Evolutionary conservation across 1,140 invertebrate genomes (phyloP), one percentile per base, ranked within the genome.

Genomic region (Cyphomyrmex costatus): DNA sequence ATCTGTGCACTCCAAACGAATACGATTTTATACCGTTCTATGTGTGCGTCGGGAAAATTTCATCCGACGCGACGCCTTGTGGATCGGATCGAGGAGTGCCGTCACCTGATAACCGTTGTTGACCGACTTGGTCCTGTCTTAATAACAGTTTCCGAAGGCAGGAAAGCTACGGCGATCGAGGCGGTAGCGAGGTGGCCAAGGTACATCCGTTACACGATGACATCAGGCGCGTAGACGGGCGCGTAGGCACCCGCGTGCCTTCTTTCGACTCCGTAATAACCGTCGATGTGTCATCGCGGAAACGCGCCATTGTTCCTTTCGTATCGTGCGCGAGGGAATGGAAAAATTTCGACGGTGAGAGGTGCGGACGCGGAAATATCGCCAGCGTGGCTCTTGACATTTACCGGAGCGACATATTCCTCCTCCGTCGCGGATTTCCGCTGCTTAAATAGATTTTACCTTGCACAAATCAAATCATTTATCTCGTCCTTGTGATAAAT

Each of bases 61-160:
- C 21, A 12, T 63, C 21, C n/a, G n/a, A n/a, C n/a, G n/a, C 10
- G 21, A 24, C 10, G 16, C 16, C 24, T 14, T 68, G 24, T 30
- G 46, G 16, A n/a, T 2, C 33, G 53, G 14, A 30, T 19, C 66
- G 63, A 83, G 46, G 65, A 79, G 78, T 53, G 58, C 56, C 19
- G 27, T 82, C 42, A 24, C 36, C 53, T 60, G 84, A 83, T 88
- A 86, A 89, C 78, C 76, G 87, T 79, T 83, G 88, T 86, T 86
- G 49, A 65, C 71, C 73, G 63, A 89, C 77, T 86, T 71, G 65
- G n/a, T 61, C 68, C 42, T 46, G 66, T 27, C 73, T 84, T 79
- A 87, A 88, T 86, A 88, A 88, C 82, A 82, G 83, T 87, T 61
- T 60, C 86, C 73, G 51, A 79, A 87, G 73, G 58, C 66, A 65